Evolutionary conservation across 1,140 invertebrate species (phyloP), one percentile per base, ranked within the genome.

Genomic region (Philotrypesis tridentata): DNA sequence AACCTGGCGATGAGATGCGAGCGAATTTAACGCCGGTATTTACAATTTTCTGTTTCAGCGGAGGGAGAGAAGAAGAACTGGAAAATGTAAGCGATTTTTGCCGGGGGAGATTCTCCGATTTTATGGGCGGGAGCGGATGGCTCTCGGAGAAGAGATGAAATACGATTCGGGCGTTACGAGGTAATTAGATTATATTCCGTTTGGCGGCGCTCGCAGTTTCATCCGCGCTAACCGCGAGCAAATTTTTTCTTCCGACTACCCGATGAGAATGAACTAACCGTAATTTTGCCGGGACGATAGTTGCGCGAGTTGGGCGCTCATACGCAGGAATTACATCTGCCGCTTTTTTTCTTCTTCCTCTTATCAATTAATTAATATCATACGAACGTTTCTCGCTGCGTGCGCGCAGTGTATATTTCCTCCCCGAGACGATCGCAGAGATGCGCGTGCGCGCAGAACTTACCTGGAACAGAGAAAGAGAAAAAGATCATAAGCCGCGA

Each of bases 131-230:
- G 21, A n/a, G 21, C 21, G 9, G 29, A 31, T 33, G 25, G 23
- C 8, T 33, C 29, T 0, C n/a, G 65, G n/a, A n/a, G n/a, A n/a
- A 37, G 14, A 25, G 7, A 55, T 77, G 75, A 77, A 68, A 43
- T 68, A 67, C 76, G 40, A 78, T 33, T 78, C 21, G 7, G 0
- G 21, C 14, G 27, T 72, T 63, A 43, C n/a, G 23, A 60, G 72
- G 37, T 80, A 80, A 72, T 72, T 73, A 63, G 78, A 72, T 80
- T 80, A 63, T 11, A 29, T 25, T 8, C 33, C 55, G 55, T 27
- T 61, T 29, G 7, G 17, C 25, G 63, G 25, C 55, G n/a, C 37
- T 80, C 11, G 23, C 25, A 25, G 25, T 29, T 25, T 67, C 8
- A 65, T 67, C n/a, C n/a, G 33, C 60, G 61, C 14, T 55, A 55